Evolutionary conservation across 2,888 invertebrate species (phyloP), one percentile per base, ranked within the genome.

Genomic region (Ferrisia virgata): DNA sequence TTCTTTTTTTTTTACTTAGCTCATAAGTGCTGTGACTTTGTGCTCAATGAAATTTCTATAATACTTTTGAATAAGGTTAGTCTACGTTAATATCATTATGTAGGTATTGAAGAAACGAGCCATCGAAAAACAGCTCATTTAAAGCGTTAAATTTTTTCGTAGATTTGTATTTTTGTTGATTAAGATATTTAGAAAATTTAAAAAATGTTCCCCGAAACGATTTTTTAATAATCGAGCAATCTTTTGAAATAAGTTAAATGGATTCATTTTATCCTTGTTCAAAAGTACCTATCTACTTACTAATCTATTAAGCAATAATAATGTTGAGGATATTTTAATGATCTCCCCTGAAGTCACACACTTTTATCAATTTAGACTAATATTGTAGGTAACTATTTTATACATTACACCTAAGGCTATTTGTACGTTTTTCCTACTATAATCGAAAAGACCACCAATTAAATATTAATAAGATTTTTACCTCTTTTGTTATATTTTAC

Each of bases 361-460:
- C 69, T 69, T 31, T 69, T 31, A 31, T 69, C 31, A 69, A 69
- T 28, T 69, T 69, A 28, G 31, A 31, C 31, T 69, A 69, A 31
- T 69, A 69, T 13, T 69, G 69, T 69, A n/a, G n/a, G n/a, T n/a
- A 69, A 69, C 31, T 28, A 69, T 69, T 69, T 69, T 31, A 31
- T 69, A 69, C 22, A 69, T 31, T 69, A 15, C 31, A 69, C 69
- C 28, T 69, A 69, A 69, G 69, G 69, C 11, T 53, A 53, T 53
- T 53, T 69, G 69, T 69, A 69, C 31, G 28, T 69, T 64, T 69
- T 69, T 31, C 53, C 53, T 53, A 53, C n/a, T 36, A 53, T 53
- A 53, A 6, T 69, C 69, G 22, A 53, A 69, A 69, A 69, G 69
- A 69, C 69, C 69, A 69, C 69, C 69, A 69, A 69, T 69, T 69